Evolutionary conservation across 1,140 invertebrate genomes (phyloP), one percentile per base, ranked within the genome.

Genomic region (Conus betulinus): DNA sequence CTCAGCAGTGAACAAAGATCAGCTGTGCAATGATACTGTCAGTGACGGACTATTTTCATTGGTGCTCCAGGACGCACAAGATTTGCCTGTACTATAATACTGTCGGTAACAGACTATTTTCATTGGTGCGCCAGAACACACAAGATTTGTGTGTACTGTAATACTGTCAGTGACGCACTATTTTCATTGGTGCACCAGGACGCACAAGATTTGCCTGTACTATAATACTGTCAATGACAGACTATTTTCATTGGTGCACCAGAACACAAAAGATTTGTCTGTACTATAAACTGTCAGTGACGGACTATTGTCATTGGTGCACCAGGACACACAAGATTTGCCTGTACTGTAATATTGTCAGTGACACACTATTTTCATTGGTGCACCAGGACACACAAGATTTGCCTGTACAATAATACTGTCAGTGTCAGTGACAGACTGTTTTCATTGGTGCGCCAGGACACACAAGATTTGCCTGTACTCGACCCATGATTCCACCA

Each of bases 401-500:
- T 71, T 17, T 71, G 67, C 17, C 17, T 71, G 5, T 8, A 71
- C 67, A 13, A 7, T 17, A 71, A 6, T n/a, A n/a, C n/a, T n/a
- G n/a, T n/a, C n/a, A n/a, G n/a, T n/a, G n/a, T 39, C 39, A 39
- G 39, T 60, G 57, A 60, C 57, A 5, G 15, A 60, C 57, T 15
- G 5, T 79, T 11, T 79, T 51, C 10, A 27, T 23, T 25, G 76
- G 20, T 23, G 39, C 55, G 8, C 13, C 87, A 88, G 87, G 17
- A 60, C 74, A 20, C 71, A 71, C 3, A 87, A 90, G 79, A 52
- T 94, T 52, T 91, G 85, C 51, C 87, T 94, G 25, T 94, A 94
- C 88, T 92, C 92, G 20, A 90, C 88, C 57, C 94, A 94, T 89
- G 94, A 94, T 78, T 92, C 93, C 11, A 92, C 90, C 23, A 79